These are phyloP conservation scores for Oreotragus oreotragus DNA, from an alignment of 2,113 vertebrate genomes.

Conservation along the genomic window DNA sequence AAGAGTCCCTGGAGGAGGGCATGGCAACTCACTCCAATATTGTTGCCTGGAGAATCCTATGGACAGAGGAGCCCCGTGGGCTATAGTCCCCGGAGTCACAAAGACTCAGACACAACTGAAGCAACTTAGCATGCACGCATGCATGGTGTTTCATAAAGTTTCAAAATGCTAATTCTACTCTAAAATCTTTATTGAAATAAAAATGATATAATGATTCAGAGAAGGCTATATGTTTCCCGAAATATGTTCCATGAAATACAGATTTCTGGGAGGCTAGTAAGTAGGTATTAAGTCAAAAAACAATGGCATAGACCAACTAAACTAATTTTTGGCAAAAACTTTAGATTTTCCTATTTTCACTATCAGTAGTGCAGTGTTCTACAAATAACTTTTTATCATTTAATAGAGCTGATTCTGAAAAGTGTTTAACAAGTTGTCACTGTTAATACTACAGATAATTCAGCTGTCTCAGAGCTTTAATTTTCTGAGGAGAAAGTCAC, in stretches of 20 bases:
- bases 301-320: not conserved
- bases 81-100: not conserved
- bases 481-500: not conserved
- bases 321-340: not conserved
- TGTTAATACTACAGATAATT: not conserved
- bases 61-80: not conserved
- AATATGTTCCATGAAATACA: not conserved
- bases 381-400: not conserved
- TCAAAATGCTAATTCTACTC: not conserved
- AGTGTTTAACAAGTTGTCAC: not conserved
- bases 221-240: not conserved
- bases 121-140: not conserved
- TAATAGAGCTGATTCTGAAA: not conserved
- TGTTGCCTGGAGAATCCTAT: not conserved
- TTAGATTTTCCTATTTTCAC: not conserved
- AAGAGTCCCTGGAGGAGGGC: not conserved
- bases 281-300: no score
- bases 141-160: not conserved
- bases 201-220: conserved; percentile 22
- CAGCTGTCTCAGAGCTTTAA: not conserved
- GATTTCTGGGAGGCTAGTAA: not conserved
- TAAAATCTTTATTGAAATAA: conserved; percentile 31
- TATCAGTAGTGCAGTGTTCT: not conserved
- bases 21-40: not conserved
- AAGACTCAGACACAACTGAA: not conserved